These are phyloP conservation scores for Gobiocypris rarus DNA, from an alignment of 2,113 vertebrate genomes.

Conservation along the genomic window DNA sequence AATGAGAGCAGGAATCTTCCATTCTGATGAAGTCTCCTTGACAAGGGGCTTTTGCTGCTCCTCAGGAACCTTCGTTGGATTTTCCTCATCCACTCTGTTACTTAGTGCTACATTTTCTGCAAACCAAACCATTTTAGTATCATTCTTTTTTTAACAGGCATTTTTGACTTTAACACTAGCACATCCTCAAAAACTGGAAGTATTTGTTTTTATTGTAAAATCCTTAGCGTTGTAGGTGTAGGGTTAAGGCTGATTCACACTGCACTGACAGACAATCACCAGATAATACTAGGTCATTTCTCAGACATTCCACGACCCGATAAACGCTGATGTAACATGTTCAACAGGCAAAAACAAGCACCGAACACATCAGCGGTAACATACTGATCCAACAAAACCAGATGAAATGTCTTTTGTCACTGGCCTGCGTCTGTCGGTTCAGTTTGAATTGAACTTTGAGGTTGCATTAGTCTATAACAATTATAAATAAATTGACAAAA, in stretches of 20 bases:
- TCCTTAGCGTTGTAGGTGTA: neutral
- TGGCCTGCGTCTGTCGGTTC: too few species aligned
- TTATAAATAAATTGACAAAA: neutral
- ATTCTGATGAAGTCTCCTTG: slow-evolving; percentile 65
- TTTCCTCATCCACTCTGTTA: slow-evolving; percentile 54
- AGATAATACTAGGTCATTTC: too few species aligned
- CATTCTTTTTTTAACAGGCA: neutral
- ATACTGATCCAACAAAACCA: too few species aligned
- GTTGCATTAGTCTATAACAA: neutral
- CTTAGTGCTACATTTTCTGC: slow-evolving; percentile 44
- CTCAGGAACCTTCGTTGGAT: slow-evolving; percentile 54
- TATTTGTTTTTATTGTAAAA: neutral
- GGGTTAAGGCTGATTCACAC: neutral
- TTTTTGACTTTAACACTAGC: neutral
- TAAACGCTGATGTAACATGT: too few species aligned
- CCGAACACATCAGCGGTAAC: too few species aligned
- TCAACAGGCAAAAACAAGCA: too few species aligned
- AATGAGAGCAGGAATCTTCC: slow-evolving; percentile 68
- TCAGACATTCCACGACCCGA: too few species aligned
- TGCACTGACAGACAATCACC: too few species aligned
- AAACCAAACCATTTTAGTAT: neutral
- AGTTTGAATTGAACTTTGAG: too few species aligned
- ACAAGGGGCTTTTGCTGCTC: slow-evolving; percentile 58
- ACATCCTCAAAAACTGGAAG: neutral
- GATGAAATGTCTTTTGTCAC: too few species aligned